phyloP scores from a whole-genome alignment of 1,140 invertebrate genomes.

The Drosophila ficusphila region DNA sequence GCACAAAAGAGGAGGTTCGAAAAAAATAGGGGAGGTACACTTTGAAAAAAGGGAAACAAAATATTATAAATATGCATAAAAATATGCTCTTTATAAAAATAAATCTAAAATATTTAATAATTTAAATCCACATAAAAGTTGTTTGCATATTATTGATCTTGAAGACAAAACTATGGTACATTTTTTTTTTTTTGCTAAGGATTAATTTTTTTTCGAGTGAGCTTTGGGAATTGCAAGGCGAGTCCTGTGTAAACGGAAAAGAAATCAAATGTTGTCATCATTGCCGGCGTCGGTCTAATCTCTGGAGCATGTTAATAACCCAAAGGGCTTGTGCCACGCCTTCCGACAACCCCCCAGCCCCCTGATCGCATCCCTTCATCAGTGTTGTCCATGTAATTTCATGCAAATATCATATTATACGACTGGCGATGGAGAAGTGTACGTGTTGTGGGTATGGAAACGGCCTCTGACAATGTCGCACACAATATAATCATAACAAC shows the following conservation, averaged over 20 bases:
- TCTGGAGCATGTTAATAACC: slow-evolving; percentile 80
- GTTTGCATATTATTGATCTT: not conserved
- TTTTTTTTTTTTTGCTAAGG: too few species aligned
- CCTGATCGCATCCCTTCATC: not conserved
- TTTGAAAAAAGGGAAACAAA: not conserved
- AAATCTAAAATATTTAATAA: too few species aligned
- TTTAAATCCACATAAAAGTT: too few species aligned
- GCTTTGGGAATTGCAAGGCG: not conserved
- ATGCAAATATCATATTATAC: slow-evolving; percentile 80
- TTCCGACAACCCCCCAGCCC: not conserved
- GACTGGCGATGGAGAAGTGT: slow-evolving; percentile 53
- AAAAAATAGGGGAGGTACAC: not conserved
- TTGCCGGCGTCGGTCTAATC: slow-evolving; percentile 74
- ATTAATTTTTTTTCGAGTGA: not conserved
- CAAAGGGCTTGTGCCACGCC: slow-evolving; percentile 36
- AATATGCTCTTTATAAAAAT: not conserved
- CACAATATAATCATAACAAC: slow-evolving; percentile 79
- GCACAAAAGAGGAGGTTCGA: slow-evolving; percentile 26
- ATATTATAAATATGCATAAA: too few species aligned
- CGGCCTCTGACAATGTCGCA: slow-evolving; percentile 53
- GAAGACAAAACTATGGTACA: not conserved
- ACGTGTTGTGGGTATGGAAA: slow-evolving; percentile 79
- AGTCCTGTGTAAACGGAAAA: slow-evolving; percentile 65
- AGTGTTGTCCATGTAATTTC: slow-evolving; percentile 66
- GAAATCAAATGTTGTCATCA: slow-evolving; percentile 80